phyloP scores from a whole-genome alignment of 2,113 vertebrate species.

The Hemiprocne comata region DNA sequence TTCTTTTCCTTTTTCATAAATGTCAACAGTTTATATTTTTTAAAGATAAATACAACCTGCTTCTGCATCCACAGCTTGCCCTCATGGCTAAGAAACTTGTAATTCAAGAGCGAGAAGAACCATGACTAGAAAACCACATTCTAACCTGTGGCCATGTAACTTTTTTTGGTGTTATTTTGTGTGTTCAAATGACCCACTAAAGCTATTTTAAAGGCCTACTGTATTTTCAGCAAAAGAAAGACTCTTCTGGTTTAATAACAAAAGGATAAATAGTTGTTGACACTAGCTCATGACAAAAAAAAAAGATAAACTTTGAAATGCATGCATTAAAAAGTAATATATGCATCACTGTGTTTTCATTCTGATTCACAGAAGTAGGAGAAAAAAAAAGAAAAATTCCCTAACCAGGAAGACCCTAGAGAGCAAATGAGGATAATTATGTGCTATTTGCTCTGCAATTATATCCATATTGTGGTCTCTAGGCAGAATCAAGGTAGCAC shows the following conservation, averaged over 20 bases:
- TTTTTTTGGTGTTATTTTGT: too few species aligned
- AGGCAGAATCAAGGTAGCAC: neutral
- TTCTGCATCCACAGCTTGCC: neutral
- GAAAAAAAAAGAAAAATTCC: neutral
- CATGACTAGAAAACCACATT: neutral
- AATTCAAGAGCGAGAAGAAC: neutral
- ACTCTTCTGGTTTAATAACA: neutral
- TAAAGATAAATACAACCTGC: neutral
- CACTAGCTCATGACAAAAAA: neutral
- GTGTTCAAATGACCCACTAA: neutral
- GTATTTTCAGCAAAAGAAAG: neutral
- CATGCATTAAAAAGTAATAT: neutral
- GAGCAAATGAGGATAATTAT: neutral
- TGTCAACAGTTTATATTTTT: neutral
- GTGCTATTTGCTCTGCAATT: neutral
- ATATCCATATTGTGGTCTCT: neutral
- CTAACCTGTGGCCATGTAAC: neutral
- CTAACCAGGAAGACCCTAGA: neutral
- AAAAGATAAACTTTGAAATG: neutral
- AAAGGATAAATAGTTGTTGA: neutral
- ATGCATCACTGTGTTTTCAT: neutral
- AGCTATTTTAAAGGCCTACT: neutral
- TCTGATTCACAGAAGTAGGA: neutral
- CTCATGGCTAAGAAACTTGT: neutral
- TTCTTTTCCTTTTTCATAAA: neutral